Percentiles rank a stretch among this genome's conserved stretches.
Evolutionary conservation across 2,797 vertebrate genomes (phyloP).

Genomic region (Cossypha caffra): DNA sequence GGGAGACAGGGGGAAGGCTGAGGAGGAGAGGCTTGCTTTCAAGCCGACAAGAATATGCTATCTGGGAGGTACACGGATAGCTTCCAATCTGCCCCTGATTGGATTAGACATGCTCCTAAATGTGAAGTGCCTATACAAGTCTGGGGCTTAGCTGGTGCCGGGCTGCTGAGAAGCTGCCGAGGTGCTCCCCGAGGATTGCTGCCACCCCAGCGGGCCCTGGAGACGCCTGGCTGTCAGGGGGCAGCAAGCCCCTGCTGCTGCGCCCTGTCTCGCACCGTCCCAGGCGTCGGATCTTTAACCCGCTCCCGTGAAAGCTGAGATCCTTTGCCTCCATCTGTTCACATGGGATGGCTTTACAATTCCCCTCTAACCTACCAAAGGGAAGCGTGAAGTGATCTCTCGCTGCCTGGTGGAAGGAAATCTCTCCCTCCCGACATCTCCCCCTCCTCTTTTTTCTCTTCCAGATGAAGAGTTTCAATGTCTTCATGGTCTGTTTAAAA

Average conservation of each 20-base stretch:
- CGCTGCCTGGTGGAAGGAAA: slow-evolving; percentile 35
- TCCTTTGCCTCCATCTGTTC: slow-evolving; percentile 71
- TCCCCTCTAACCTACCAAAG: slow-evolving; percentile 55
- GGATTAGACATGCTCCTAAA: slow-evolving; percentile 85
- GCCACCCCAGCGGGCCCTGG: slow-evolving; percentile 69
- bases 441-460: background rate
- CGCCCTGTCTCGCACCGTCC: slow-evolving; percentile 41
- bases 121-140: slow-evolving; percentile 76
- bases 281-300: slow-evolving; percentile 57
- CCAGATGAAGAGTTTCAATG: slow-evolving; percentile 28
- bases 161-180: slow-evolving; percentile 72
- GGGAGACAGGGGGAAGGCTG: slow-evolving; percentile 70
- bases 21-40: slow-evolving; percentile 67
- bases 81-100: slow-evolving; percentile 78
- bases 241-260: slow-evolving; percentile 57
- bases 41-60: slow-evolving; percentile 75
- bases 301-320: slow-evolving; percentile 69
- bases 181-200: slow-evolving; percentile 64
- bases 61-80: slow-evolving; percentile 82
- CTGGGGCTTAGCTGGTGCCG: slow-evolving; percentile 72
- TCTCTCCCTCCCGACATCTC: background rate
- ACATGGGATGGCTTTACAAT: slow-evolving; percentile 61
- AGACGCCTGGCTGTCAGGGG: slow-evolving; percentile 55
- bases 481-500: slow-evolving; percentile 62
- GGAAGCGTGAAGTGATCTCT: slow-evolving; percentile 53